Evolutionary conservation across 2,797 vertebrate species (phyloP).

Genomic region (Pseudochirops corinnae): DNA sequence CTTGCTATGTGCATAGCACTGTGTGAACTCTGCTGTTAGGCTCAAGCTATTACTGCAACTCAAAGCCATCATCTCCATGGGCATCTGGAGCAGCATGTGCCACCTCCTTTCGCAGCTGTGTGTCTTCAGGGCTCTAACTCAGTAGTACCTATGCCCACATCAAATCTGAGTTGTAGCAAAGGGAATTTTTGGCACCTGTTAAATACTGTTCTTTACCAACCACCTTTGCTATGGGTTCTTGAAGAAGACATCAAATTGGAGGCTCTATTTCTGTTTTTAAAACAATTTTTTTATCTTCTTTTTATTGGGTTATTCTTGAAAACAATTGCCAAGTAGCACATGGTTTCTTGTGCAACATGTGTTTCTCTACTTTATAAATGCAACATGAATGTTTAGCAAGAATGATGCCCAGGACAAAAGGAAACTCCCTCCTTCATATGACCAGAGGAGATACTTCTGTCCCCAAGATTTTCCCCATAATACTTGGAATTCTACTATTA

Average conservation of each 20-base stretch:
- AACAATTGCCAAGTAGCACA: not conserved
- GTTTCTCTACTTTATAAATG: not conserved
- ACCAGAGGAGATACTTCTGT: not conserved
- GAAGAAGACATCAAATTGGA: not conserved
- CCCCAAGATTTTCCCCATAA: not conserved
- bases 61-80: not conserved
- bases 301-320: not conserved
- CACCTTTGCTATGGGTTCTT: not conserved
- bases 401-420: not conserved
- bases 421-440: not conserved
- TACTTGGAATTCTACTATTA: not conserved
- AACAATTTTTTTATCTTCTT: not conserved
- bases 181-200: not conserved
- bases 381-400: not conserved
- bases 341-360: not conserved
- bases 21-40: slow-evolving; percentile 3
- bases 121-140: not conserved
- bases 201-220: not conserved
- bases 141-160: not conserved
- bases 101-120: not conserved
- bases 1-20: slow-evolving; percentile 9
- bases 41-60: not conserved
- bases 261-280: not conserved
- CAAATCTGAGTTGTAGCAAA: not conserved
- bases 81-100: not conserved